phyloP scores from a whole-genome alignment of 1,140 invertebrate genomes.

The Acromyrmex echinatior region DNA sequence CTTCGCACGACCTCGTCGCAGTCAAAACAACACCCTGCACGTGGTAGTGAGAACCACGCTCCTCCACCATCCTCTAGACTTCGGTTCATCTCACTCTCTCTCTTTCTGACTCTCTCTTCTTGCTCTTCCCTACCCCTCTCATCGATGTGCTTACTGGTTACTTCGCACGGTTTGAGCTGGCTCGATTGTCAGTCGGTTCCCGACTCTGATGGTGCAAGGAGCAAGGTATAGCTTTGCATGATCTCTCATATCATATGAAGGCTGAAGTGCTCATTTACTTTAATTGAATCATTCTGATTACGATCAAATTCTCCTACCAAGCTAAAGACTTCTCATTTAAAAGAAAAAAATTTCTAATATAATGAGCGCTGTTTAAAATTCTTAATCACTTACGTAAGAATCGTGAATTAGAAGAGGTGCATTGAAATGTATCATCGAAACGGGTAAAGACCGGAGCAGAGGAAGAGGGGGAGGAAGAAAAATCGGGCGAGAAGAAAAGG shows the following conservation, averaged over 20 bases:
- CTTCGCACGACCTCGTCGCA: not conserved
- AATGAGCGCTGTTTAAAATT: not conserved
- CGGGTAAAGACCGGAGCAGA: slow-evolving; percentile 13
- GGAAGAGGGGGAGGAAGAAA: slow-evolving; percentile 34
- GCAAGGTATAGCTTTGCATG: slow-evolving; percentile 9
- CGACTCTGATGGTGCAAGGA: slow-evolving; percentile 69
- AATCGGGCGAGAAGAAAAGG: slow-evolving; percentile 75
- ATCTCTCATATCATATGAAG: not conserved
- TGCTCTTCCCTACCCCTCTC: slow-evolving; percentile 56
- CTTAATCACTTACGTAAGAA: not conserved
- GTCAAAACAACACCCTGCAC: slow-evolving; percentile 66
- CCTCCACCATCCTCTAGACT: slow-evolving; percentile 29
- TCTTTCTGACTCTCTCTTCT: slow-evolving; percentile 21
- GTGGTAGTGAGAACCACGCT: slow-evolving; percentile 20
- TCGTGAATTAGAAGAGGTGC: slow-evolving; percentile 4
- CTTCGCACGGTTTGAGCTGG: slow-evolving; percentile 76
- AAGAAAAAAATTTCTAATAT: not conserved
- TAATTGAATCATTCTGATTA: slow-evolving; percentile 1
- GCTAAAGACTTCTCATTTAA: too few relatives aligned
- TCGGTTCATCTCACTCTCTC: slow-evolving; percentile 12
- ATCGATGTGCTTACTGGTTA: slow-evolving; percentile 69
- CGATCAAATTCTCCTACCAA: not conserved
- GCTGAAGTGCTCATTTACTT: not conserved
- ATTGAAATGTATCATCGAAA: slow-evolving; percentile 19
- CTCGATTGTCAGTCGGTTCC: slow-evolving; percentile 76